Base-by-base conservation (phyloP, 2,113 vertebrate genomes). In the Triplophysa dalaica region DNA sequence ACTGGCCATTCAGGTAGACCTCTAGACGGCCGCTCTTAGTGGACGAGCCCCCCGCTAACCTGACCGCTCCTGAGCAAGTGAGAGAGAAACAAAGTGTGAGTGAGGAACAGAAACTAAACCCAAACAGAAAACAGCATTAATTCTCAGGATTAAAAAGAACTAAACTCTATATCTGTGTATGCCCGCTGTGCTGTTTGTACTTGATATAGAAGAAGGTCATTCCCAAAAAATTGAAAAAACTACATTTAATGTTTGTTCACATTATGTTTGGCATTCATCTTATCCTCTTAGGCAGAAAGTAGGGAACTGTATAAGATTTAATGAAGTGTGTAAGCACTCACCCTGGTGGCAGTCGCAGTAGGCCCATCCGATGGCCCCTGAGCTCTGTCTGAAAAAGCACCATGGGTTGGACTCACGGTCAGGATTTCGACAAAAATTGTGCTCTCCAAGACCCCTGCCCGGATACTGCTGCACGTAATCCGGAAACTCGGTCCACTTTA, bases 401-500 rank as follows among this genome's bases (percentile, higher is more conserved):
- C 96, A 97, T 9, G 95, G 96, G 1, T 89, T 92, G 17, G 85
- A 81, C 80, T 94, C 95, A 0, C 94, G 92, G 0, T 97, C 96
- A 0, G 96, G 96, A 90, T 95, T 97, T 85, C 96, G 91, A 92
- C 96, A 97, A 88, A 92, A 93, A 86, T 90, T 96, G 91, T 97
- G 96, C 82, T 94, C 92, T 1, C 95, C 96, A 73, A 97, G 86
- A 14, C 95, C 95, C 19, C 91, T 90, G n/a, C 92, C 93, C 12
- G 95, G 96, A 83, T 97, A 97, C 89, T 96, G 96, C 92, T 93
- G 93, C 4, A 96, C 88, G 0, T 97, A 97, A 88, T 97, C 95
- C 0, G 96, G 95, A 80, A 97, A 97, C 82, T 96, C 94, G 0
- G 93, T 90, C 96, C 96, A 97, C 80, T 82, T 94, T 86, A 97